These are phyloP conservation scores for Procambarus clarkii DNA, from an alignment of 1,140 invertebrate genomes.

Conservation along the genomic window DNA sequence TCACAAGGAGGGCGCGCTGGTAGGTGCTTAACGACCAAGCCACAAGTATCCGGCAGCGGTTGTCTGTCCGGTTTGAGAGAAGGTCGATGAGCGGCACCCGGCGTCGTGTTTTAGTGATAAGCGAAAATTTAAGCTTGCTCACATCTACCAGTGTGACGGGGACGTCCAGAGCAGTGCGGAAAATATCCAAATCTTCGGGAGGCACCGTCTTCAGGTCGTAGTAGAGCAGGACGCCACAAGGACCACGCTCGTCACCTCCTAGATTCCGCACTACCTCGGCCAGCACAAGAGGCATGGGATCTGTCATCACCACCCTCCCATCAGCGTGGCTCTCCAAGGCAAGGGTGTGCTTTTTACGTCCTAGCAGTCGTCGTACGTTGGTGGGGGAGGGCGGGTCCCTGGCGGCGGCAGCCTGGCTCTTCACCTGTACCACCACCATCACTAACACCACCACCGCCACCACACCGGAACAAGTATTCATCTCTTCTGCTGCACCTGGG, in stretches of 20 bases:
- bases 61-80: constrained; percentile 42
- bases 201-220: constrained; percentile 47
- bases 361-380: constrained; percentile 41
- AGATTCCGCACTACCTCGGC: constrained; percentile 48
- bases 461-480: not conserved
- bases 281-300: constrained; percentile 40
- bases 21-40: constrained; percentile 55
- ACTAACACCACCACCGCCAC: not conserved
- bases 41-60: constrained; percentile 61
- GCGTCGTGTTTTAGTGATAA: constrained; percentile 48
- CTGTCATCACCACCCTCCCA: not conserved
- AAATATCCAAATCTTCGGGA: constrained; percentile 17
- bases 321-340: not conserved
- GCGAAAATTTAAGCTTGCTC: constrained; percentile 43
- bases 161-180: constrained; percentile 6
- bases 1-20: constrained; percentile 63
- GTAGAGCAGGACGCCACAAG: constrained; percentile 65
- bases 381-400: not conserved
- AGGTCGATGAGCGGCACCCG: constrained; percentile 56
- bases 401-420: not conserved
- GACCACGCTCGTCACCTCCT: constrained; percentile 35
- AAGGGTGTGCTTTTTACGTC: not conserved
- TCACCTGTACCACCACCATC: not conserved
- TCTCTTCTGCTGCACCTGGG: not conserved
- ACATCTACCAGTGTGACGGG: constrained; percentile 67